A percentile compares a stretch with the other conserved stretches of the same genome.
Conservation (phyloP, 92 coral and sea anemone species). For the Zoanthus solanderi region DNA sequence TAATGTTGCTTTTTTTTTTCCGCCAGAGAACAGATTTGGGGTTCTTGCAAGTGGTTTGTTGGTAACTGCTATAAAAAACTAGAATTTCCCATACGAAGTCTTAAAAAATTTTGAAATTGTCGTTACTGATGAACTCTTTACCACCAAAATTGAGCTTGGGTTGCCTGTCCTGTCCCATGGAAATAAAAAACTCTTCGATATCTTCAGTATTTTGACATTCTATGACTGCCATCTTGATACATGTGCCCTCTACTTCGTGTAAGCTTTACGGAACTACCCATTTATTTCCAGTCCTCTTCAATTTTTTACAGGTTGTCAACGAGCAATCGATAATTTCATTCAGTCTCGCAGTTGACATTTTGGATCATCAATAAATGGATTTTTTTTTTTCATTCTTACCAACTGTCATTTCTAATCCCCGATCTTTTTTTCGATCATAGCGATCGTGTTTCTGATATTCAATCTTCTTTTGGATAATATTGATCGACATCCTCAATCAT, state of each 20-base stretch:
- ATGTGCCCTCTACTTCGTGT: conserved; percentile 21
- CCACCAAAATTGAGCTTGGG: too few species aligned
- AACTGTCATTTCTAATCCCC: neutral
- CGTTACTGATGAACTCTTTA: too few species aligned
- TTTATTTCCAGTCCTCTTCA: conserved; percentile 34
- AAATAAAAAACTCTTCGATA: conserved; percentile 48
- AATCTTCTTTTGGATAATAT: conserved; percentile 14
- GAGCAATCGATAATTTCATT: neutral
- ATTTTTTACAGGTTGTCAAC: neutral
- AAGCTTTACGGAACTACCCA: conserved; percentile 23
- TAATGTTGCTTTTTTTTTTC: too few species aligned
- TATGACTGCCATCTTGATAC: conserved; percentile 17
- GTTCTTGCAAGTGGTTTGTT: too few species aligned
- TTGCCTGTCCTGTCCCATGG: conserved; percentile 23
- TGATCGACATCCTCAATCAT: conserved; percentile 15
- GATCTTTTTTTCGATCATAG: conserved; percentile 23
- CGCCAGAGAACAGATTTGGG: too few species aligned
- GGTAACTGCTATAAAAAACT: too few species aligned
- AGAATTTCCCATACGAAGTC: too few species aligned
- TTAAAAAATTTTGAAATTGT: too few species aligned
- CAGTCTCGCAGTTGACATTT: conserved; percentile 15
- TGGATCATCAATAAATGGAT: neutral
- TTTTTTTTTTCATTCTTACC: neutral
- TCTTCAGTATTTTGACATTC: conserved; percentile 16
- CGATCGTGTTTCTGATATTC: neutral